Conservation (phyloP, 2,888 invertebrate species). For the Drosophila mercatorum region DNA sequence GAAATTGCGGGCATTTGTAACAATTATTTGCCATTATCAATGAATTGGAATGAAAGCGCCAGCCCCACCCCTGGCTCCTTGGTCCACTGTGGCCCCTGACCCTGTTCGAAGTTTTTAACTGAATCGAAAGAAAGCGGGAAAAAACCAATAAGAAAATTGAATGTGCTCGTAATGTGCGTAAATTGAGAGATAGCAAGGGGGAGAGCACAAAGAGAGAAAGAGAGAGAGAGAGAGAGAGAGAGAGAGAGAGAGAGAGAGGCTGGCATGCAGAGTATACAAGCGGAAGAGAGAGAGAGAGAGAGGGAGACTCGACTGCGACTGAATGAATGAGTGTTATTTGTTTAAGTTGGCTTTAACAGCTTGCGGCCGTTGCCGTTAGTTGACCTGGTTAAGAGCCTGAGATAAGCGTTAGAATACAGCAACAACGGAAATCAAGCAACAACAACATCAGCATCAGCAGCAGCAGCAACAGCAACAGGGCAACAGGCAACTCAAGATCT, state of each 20-base stretch:
- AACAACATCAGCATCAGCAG: constrained; percentile 29
- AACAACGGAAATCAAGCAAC: constrained; percentile 56
- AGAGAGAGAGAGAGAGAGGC: not conserved
- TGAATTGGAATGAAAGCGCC: constrained; percentile 41
- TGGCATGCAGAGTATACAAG: not conserved
- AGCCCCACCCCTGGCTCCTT: constrained; percentile 3
- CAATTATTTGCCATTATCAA: constrained; percentile 73
- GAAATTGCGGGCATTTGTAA: constrained; percentile 63
- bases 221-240: constrained; percentile 16
- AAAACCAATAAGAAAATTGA: constrained; percentile 63
- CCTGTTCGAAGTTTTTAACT: constrained; percentile 24
- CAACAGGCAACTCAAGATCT: constrained; percentile 50
- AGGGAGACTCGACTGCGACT: constrained; percentile 34
- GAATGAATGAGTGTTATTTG: constrained; percentile 74
- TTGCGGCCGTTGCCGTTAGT: constrained; percentile 77
- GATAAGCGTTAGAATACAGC: constrained; percentile 67
- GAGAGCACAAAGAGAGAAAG: constrained; percentile 5
- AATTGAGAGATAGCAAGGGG: constrained; percentile 27
- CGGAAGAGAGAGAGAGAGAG: constrained; percentile 11
- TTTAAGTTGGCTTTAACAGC: constrained; percentile 79
- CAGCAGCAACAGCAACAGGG: constrained; percentile 17
- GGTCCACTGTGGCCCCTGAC: constrained; percentile 25
- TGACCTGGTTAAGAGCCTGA: constrained; percentile 72
- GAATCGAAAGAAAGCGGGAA: constrained; percentile 60
- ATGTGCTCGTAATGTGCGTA: constrained; percentile 62